Base-by-base conservation (phyloP, 2,888 invertebrate species). In the Nipponacmea schrenckii region DNA sequence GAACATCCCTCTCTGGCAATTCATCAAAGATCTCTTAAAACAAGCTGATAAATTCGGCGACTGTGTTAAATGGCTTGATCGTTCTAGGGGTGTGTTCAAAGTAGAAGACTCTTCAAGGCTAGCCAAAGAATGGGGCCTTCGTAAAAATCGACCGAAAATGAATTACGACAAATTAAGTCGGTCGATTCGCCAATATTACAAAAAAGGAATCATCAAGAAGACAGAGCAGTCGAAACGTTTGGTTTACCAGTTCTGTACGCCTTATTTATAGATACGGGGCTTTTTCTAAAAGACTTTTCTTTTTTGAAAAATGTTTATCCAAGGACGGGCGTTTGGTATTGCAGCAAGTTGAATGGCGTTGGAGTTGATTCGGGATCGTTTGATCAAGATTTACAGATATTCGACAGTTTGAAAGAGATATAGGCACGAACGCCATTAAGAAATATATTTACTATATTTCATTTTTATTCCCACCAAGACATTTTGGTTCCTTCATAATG, bases 81-180 rank as follows among this genome's bases (percentile, higher is more conserved):
- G 97, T 86, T 92, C 92, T 63, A 95, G 94, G 90, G 90, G 91
- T 20, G 87, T 98, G 63, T 99, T 99, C 92, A 99, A 98, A 91
- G 99, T 99, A 88, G 98, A 99, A 90, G 98, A 99, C 90, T 97
- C 97, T 15, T 96, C 97, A 44, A 93, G 95, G 81, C 97, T 99
- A 69, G 98, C 99, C n/a, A 92, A 95, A 81, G 92, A 97, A 70
- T 99, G 99, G 99, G 99, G 99, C 75, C 94, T 95, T 85, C 92
- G 98, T 79, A 99, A 99, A 90, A 98, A 99, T 91, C 92, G 98
- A 14, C 97, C 98, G 0, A 97, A 97, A 44, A 99, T 99, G 98
- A 99, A 99, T 91, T 99, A 99, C 91, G 99, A 99, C 91, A 99
- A 99, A 89, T 91, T 99, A 67, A 97, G 97, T 78, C 93, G 99